Evolutionary conservation across 2,797 vertebrate species (phyloP), one percentile per base, ranked within the genome.

Genomic region (Mormyrops attenuatus): DNA sequence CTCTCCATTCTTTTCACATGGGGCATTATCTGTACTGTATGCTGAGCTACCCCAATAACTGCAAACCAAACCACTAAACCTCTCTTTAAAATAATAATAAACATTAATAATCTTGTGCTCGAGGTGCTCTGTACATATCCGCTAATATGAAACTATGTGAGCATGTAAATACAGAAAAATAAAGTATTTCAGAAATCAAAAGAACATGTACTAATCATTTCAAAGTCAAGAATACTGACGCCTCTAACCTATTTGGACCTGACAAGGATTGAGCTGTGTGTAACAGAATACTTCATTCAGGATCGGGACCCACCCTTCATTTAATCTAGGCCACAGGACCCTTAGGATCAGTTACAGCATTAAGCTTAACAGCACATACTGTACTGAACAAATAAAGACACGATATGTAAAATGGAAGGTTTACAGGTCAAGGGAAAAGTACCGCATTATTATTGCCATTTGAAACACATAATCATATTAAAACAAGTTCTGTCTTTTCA

Each of bases 111-210:
- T 44, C 41, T 3, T 47, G 8, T 47, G 38, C 77, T 22, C 8
- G 41, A 82, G 69, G 15, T 73, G 66, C 30, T 34, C 30, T 69
- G 66, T 69, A 5, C 34, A 73, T 38, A 73, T 73, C 7, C 20
- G 15, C 77, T 47, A 82, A 47, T 82, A 82, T 73, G 69, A 73
- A 73, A 73, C 69, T 73, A 73, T 82, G 77, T n/a, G 77, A 82
- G 77, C 41, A 47, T 82, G 77, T 47, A 82, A 82, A 82, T 82
- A 22, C 77, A 82, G 15, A 82, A 82, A 82, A 47, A 82, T 82
- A 9, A 47, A 82, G 20, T 82, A 82, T 82, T 82, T 82, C 15
- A 82, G 77, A 47, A 20, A 82, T 82, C 15, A 82, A 82, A 82
- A 82, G 41, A 82, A 47, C 17, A n/a, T 47, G 77, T 22, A 9